Evolutionary conservation across 2,797 vertebrate species (phyloP).

Genomic region (Discoglossus pictus): DNA sequence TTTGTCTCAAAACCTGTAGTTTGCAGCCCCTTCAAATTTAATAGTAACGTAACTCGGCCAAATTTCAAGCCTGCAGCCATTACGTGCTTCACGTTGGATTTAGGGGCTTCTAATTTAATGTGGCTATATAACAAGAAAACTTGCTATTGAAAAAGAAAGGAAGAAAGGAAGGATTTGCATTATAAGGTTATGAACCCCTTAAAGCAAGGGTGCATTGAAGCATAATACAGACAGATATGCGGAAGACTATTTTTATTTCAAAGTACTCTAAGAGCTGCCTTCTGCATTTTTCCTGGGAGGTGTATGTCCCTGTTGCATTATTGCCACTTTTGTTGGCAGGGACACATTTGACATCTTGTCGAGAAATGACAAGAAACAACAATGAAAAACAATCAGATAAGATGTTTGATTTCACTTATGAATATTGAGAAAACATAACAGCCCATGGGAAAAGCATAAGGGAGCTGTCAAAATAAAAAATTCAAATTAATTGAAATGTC

Average conservation of each 20-base stretch:
- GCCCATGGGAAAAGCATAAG: neutral
- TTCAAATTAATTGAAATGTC: conserved; percentile 15
- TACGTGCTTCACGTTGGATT: no score
- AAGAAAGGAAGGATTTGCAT: no score
- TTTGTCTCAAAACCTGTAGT: no score
- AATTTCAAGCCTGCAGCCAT: no score
- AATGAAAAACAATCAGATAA: neutral
- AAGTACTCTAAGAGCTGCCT: no score
- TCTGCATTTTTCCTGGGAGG: neutral
- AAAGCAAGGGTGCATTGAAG: conserved; percentile 9
- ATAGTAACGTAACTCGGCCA: no score
- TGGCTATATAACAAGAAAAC: no score
- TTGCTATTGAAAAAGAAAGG: no score
- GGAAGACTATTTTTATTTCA: no score
- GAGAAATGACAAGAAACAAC: neutral
- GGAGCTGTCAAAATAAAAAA: neutral
- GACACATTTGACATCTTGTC: conserved; percentile 4
- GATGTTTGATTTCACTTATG: neutral
- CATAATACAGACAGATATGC: conserved; percentile 18
- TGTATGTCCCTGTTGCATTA: neutral
- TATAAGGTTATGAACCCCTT: conserved; percentile 19
- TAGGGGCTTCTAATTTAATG: no score
- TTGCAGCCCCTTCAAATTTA: no score
- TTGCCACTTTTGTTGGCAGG: neutral
- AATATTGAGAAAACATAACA: neutral